Base-by-base conservation (phyloP, 2,888 invertebrate species). In the Drosophila cognata region DNA sequence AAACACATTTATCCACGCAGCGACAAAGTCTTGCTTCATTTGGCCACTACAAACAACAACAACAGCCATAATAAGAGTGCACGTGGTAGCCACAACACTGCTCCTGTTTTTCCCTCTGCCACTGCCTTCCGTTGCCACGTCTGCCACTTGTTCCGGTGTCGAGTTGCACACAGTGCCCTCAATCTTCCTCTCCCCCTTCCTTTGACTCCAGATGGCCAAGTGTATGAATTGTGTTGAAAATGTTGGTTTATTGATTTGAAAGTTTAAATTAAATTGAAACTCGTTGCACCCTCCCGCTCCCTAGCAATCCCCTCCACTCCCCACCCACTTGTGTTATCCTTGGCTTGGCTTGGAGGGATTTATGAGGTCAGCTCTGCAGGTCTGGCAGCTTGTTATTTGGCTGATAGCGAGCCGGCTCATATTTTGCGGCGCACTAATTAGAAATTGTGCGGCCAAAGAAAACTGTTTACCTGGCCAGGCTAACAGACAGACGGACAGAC, bases 241-340 rank as follows among this genome's bases (percentile, higher is more conserved):
- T 82, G 87, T 84, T 90, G 87, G 72, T 90, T 87, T 87, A 87
- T 87, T 87, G 90, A 87, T 87, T 89, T 89, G 84, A 89, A 87
- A 90, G 88, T 80, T 71, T 71, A 87, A 89, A 90, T 87, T 87
- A 87, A 87, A 87, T 90, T 90, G 88, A 90, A 87, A 84, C 77
- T 67, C 62, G 35, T 51, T 63, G 53, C 18, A 25, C 29, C 13
- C 63, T 31, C 41, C 8, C 21, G 11, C 28, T 51, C 28, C 46
- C 35, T 25, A 21, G 8, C 29, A 21, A 1, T 21, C 21, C 25
- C 4, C 16, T 18, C 7, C 16, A 7, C 36, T 8, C 4, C 4
- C 8, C 21, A 1, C 2, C 6, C 1, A 46, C 2, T 8, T 48
- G n/a, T 18, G 29, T 25, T 57, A 43, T 60, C 71, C 81, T 78